A percentile compares a stretch with the other conserved stretches of the same genome.
These are phyloP conservation scores for Synergus gifuensis DNA, from an alignment of 2,888 invertebrate species.

Conservation along the genomic window DNA sequence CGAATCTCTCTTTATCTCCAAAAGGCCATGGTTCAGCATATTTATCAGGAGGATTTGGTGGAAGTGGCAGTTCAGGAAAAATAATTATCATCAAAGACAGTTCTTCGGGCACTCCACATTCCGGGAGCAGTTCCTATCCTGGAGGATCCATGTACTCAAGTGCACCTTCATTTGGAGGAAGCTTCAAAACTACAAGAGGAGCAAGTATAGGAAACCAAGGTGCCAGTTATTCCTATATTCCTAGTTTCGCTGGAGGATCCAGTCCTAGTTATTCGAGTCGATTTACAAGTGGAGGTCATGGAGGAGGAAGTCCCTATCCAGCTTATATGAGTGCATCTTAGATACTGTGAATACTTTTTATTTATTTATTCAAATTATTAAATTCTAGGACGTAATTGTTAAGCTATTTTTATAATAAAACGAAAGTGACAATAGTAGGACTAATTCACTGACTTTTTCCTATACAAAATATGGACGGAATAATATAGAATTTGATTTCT, in stretches of 20 bases:
- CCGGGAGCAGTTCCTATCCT: conserved; percentile 55
- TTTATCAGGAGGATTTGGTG: conserved; percentile 48
- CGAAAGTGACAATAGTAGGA: conserved; percentile 23
- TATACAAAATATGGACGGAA: conserved; percentile 49
- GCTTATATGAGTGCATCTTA: conserved; percentile 51
- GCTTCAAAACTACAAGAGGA: conserved; percentile 60
- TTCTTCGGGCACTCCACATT: conserved; percentile 53
- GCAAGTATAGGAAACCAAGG: conserved; percentile 53
- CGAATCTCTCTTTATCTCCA: conserved; percentile 57
- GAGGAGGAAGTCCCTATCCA: conserved; percentile 52
- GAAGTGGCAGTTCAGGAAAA: conserved; percentile 45
- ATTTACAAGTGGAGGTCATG: conserved; percentile 59
- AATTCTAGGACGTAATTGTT: neutral
- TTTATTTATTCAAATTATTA: conserved; percentile 45
- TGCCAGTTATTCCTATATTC: conserved; percentile 57
- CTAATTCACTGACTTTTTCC: conserved; percentile 34
- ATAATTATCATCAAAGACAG: conserved; percentile 52
- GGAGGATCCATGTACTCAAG: conserved; percentile 52
- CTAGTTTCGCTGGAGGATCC: conserved; percentile 56
- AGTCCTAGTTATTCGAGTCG: conserved; percentile 55
- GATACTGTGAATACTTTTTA: conserved; percentile 41
- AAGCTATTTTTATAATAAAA: conserved; percentile 30
- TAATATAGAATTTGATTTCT: conserved; percentile 40
- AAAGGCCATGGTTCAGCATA: conserved; percentile 51
- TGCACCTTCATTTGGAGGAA: conserved; percentile 49